phyloP scores from a whole-genome alignment of 2,797 vertebrate species.

The Chlorospingus flavigularis region DNA sequence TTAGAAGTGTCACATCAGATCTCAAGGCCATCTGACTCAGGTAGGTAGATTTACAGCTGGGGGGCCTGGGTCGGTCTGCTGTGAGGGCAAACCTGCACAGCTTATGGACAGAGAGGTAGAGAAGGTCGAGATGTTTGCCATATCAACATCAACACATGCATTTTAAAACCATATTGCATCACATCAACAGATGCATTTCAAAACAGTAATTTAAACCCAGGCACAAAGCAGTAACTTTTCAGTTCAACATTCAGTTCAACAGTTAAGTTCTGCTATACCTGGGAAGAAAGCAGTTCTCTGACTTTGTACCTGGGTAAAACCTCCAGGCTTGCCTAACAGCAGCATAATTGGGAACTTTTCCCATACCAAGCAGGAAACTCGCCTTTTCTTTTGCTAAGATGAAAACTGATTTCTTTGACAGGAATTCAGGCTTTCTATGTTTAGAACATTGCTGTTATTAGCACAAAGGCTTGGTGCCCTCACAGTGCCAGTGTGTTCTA shows the following conservation, averaged over 20 bases:
- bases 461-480: not conserved
- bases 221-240: not conserved
- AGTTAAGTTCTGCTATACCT: not conserved
- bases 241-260: not conserved
- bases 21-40: not conserved
- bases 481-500: not conserved
- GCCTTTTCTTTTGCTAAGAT: not conserved
- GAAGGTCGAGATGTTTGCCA: not conserved
- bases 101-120: not conserved
- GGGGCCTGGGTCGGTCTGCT: not conserved
- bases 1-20: not conserved
- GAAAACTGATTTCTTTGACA: not conserved
- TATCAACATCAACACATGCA: not conserved
- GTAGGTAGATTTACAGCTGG: not conserved
- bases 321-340: not conserved
- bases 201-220: not conserved
- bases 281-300: not conserved
- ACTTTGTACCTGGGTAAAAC: not conserved
- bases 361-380: not conserved
- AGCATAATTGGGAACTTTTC: not conserved
- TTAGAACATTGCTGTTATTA: not conserved
- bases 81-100: not conserved
- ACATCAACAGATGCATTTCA: not conserved
- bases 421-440: not conserved
- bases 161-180: not conserved